Base-by-base conservation (phyloP, 2,888 invertebrate species). In the Disparrhopalites patrizii region DNA sequence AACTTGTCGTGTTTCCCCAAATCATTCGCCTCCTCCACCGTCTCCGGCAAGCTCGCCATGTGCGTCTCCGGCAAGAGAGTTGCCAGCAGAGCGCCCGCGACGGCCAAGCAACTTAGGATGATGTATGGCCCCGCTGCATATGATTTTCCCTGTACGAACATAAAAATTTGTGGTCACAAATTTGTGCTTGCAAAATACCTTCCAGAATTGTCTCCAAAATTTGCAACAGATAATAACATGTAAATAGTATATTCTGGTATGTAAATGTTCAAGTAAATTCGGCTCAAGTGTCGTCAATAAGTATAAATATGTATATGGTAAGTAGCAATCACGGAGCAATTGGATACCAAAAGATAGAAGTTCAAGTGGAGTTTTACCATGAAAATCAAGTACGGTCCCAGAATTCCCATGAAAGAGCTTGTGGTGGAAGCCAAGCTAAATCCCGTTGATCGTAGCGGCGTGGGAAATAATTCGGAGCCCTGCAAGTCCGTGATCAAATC, bases 41-140 rank as follows among this genome's bases (percentile, higher is more conserved):
- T 85, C 79, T 86, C 86, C 47, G 87, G 86, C 67, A 87, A 77
- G 75, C 82, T 83, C 18, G n/a, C 20, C 2, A 33, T 28, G 13
- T 27, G n/a, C 5, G 64, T 62, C n/a, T 62, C 51, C 8, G 64
- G 64, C 1, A 64, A 25, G 43, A 64, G 57, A 2, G 31, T n/a
- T 7, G 64, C 40, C 1, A 51, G 28, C 15, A 64, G 13, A 3
- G 56, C 57, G 1, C 23, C 64, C 1, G 43, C 13, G 5, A 64
- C 8, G 3, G 64, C 43, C 31, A 64, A 15, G 18, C 38, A 18
- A 20, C 50, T 57, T 23, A 64, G 18, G 20, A 57, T 56, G 18
- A 64, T 40, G 27, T 50, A 64, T 20, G 64, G 64, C 23, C 38
- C 47, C 10, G 63, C 63, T n/a, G 28, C 27, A 43, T 40, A 15